These are phyloP conservation scores for Phaenicophaeus curvirostris DNA, from an alignment of 2,797 vertebrate species.

Conservation along the genomic window DNA sequence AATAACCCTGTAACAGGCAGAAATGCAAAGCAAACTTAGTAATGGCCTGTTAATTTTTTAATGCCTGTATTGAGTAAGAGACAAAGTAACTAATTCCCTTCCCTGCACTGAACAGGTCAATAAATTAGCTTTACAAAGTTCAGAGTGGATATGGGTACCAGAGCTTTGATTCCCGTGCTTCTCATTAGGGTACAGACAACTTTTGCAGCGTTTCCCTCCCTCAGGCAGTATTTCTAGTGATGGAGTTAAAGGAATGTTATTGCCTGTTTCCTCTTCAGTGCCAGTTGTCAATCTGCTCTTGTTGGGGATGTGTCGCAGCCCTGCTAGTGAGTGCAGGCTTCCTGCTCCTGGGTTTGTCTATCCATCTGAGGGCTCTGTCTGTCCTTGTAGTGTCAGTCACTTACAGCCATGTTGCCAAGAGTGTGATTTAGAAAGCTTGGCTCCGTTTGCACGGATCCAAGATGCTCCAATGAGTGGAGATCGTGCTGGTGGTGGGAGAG, in stretches of 20 bases:
- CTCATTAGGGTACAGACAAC: neutral
- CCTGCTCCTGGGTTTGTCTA: neutral
- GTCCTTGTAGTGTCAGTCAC: accelerated
- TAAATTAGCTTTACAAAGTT: neutral
- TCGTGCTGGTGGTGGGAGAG: neutral
- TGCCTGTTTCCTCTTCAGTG: neutral
- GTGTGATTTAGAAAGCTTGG: neutral
- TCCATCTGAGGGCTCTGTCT: neutral
- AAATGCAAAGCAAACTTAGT: neutral
- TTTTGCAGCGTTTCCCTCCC: neutral
- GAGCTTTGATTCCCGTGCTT: neutral
- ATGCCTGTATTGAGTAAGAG: neutral
- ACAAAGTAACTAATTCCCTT: neutral
- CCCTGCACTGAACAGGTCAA: neutral
- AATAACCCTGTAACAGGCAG: neutral
- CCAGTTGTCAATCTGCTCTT: neutral
- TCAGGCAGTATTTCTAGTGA: neutral
- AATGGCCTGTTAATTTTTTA: conserved; percentile 27
- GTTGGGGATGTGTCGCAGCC: neutral
- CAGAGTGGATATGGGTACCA: neutral
- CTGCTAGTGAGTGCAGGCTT: too few relatives aligned
- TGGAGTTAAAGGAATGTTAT: neutral
- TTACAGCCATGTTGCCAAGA: neutral
- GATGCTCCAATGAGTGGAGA: neutral
- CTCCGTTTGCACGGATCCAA: neutral